Evolutionary conservation across 1,140 invertebrate genomes (phyloP).

Genomic region (Hyles euphorbiae): DNA sequence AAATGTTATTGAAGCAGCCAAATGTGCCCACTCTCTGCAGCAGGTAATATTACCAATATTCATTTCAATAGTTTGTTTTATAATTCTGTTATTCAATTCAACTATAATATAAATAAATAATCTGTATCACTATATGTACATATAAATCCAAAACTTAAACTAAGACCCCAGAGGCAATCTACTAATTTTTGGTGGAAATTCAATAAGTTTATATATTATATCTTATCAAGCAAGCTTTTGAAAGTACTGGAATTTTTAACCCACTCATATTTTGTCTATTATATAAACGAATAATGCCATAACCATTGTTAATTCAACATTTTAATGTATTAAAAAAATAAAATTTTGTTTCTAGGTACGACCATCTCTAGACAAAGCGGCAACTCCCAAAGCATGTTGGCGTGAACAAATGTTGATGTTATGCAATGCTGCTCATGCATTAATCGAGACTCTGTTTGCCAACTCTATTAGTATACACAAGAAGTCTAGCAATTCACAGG

Average conservation of each 20-base stretch:
- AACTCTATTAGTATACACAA: slow-evolving; percentile 42
- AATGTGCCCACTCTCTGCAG: slow-evolving; percentile 57
- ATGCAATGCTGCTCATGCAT: slow-evolving; percentile 41
- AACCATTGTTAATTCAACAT: too few species aligned
- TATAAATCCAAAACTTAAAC: too few species aligned
- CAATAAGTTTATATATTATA: too few species aligned
- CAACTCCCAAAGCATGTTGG: slow-evolving; percentile 54
- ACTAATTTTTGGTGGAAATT: too few species aligned
- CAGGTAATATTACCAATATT: slow-evolving; percentile 33
- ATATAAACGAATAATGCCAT: too few species aligned
- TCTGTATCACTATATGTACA: too few species aligned
- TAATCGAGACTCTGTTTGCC: slow-evolving; percentile 40
- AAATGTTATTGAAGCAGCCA: slow-evolving; percentile 56
- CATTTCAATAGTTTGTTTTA: background rate
- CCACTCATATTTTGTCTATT: too few species aligned
- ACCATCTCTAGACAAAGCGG: slow-evolving; percentile 47
- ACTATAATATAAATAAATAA: slow-evolving; percentile 5
- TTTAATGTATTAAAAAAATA: too few species aligned
- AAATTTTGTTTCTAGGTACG: slow-evolving; percentile 33
- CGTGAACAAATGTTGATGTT: slow-evolving; percentile 47
- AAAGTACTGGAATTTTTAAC: too few species aligned
- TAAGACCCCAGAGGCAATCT: too few species aligned
- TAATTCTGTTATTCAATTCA: slow-evolving; percentile 5
- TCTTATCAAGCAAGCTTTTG: too few species aligned
- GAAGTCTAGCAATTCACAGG: slow-evolving; percentile 22